Conservation (phyloP, 2,888 invertebrate genomes). For the Drosophila ezoana region DNA sequence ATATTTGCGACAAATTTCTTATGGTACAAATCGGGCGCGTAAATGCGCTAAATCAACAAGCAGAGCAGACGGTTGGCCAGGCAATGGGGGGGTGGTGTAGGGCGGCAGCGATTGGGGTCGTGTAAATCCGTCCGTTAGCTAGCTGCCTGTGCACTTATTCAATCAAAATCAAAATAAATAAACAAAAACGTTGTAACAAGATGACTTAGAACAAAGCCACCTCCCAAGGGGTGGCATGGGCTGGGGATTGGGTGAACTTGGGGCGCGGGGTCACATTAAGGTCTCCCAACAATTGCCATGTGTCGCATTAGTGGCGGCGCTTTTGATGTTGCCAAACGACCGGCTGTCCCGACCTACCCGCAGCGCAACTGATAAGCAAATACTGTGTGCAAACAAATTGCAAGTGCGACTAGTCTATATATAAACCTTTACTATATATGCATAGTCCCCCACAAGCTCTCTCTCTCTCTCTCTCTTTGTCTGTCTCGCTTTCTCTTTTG, state of each 20-base stretch:
- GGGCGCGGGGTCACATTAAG: neutral
- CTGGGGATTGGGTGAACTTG: neutral
- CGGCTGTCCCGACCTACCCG: neutral
- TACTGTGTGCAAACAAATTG: constrained; percentile 48
- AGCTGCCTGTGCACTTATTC: constrained; percentile 72
- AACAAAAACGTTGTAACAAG: constrained; percentile 42
- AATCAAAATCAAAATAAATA: constrained; percentile 79
- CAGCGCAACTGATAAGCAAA: constrained; percentile 54
- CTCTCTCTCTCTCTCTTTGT: neutral
- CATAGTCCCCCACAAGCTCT: neutral
- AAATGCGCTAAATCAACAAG: constrained; percentile 61
- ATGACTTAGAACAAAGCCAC: constrained; percentile 39
- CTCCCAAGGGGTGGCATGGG: neutral
- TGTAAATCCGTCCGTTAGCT: constrained; percentile 25
- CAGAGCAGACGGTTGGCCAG: too few species aligned
- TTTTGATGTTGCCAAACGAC: constrained; percentile 39
- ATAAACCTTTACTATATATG: neutral
- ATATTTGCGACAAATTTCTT: constrained; percentile 51
- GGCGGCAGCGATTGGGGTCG: neutral
- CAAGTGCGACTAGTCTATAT: constrained; percentile 25
- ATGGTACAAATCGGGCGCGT: constrained; percentile 50
- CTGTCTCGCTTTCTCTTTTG: constrained; percentile 19
- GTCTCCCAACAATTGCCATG: constrained; percentile 33
- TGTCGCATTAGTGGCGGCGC: constrained; percentile 30
- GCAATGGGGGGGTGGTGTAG: too few species aligned